Conservation (phyloP, 2,888 invertebrate species). For the Caenorhabditis plicata region DNA sequence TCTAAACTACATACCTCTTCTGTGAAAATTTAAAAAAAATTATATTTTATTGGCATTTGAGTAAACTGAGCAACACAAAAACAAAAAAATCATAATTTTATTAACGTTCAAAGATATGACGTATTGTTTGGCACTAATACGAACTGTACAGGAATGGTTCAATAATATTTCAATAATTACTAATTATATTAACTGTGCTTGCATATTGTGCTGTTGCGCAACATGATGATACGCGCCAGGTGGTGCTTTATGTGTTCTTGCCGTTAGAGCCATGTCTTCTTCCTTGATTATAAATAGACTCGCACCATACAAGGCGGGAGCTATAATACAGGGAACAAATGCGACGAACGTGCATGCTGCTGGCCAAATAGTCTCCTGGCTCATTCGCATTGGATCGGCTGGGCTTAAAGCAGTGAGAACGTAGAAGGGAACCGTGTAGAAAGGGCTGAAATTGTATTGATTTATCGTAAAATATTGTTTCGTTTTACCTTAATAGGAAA, state of each 20-base stretch:
- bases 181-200: conserved; percentile 49
- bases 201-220: conserved; percentile 37
- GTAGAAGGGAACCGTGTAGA: conserved; percentile 62
- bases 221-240: conserved; percentile 45
- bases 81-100: no score
- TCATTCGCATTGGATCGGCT: conserved; percentile 34
- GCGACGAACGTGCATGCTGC: conserved; percentile 52
- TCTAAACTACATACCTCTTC: no score
- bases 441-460: conserved; percentile 48
- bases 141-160: no score
- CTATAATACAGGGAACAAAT: conserved; percentile 51
- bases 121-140: no score
- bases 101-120: no score
- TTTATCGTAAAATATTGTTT: neutral
- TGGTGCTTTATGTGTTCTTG: conserved; percentile 55
- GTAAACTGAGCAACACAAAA: no score
- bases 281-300: conserved; percentile 64
- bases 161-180: no score
- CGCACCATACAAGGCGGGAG: conserved; percentile 61
- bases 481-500: conserved; percentile 56
- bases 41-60: no score
- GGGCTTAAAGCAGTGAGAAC: conserved; percentile 51
- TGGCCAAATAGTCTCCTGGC: conserved; percentile 46
- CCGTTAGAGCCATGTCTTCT: conserved; percentile 65
- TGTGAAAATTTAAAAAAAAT: no score